phyloP scores from a whole-genome alignment of 2,113 vertebrate species.

The Aix galericulata region DNA sequence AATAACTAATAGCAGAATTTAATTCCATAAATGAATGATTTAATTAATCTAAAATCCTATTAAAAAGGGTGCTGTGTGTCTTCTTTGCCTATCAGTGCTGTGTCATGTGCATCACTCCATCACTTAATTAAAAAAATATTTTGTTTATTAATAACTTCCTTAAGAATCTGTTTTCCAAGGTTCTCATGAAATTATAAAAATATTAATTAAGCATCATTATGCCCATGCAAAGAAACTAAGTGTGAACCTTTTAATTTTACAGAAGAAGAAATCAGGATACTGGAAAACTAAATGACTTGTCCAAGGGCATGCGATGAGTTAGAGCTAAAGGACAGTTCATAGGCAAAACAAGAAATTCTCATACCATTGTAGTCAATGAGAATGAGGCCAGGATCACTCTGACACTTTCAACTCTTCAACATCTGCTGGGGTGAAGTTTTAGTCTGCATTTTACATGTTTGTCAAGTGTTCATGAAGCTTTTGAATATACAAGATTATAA shows the following conservation, averaged over 20 bases:
- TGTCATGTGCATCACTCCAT: neutral
- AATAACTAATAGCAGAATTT: neutral
- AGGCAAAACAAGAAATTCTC: neutral
- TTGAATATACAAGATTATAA: neutral
- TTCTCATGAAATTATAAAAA: neutral
- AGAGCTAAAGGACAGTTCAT: neutral
- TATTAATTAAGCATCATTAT: neutral
- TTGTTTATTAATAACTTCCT: neutral
- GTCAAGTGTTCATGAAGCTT: neutral
- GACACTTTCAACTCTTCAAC: neutral
- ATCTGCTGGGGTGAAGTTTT: neutral
- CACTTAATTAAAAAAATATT: neutral
- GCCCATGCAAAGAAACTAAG: neutral
- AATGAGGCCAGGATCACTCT: neutral
- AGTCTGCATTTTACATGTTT: neutral
- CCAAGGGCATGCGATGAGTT: neutral
- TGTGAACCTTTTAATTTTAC: neutral
- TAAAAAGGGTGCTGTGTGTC: neutral
- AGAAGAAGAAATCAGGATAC: neutral
- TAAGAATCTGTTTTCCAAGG: neutral
- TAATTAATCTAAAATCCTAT: neutral
- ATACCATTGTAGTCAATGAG: neutral
- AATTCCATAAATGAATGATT: neutral
- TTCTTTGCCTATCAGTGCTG: neutral
- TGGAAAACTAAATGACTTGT: neutral